phyloP scores from a whole-genome alignment of 2,888 invertebrate species.

The Nymphalis polychloros region DNA sequence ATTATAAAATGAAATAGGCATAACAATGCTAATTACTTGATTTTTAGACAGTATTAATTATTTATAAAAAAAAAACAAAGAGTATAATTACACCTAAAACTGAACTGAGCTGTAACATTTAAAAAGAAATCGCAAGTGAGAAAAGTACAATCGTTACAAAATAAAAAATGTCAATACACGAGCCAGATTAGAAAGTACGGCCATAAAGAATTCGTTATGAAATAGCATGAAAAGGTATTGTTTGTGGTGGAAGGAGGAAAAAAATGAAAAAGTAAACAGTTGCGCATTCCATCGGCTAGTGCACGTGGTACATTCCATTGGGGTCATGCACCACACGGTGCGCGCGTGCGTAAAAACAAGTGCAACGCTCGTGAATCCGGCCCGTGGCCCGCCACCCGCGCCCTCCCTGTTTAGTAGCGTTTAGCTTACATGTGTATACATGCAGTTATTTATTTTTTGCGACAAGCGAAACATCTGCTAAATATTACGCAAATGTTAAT shows the following conservation, averaged over 20 bases:
- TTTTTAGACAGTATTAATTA: no score
- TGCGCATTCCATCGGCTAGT: conserved; percentile 78
- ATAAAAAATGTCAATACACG: conserved; percentile 33
- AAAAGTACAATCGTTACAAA: conserved; percentile 28
- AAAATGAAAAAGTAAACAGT: conserved; percentile 78
- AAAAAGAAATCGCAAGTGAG: conserved; percentile 19
- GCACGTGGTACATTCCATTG: conserved; percentile 79
- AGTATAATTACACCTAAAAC: not conserved
- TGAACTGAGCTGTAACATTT: conserved; percentile 16
- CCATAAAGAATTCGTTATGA: conserved; percentile 71
- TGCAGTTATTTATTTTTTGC: conserved; percentile 16
- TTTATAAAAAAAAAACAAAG: no score
- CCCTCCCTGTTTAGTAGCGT: conserved; percentile 18
- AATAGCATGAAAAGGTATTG: conserved; percentile 76
- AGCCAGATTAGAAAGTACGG: conserved; percentile 39
- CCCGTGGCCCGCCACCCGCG: conserved; percentile 25
- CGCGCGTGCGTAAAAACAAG: conserved; percentile 75
- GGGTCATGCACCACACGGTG: conserved; percentile 78
- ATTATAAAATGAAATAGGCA: not conserved
- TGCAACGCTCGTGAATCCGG: conserved; percentile 56
- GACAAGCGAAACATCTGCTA: conserved; percentile 24
- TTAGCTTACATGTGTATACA: conserved; percentile 23
- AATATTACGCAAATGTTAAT: conserved; percentile 23
- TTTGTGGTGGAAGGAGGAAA: conserved; percentile 68
- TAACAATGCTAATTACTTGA: not conserved